Evolutionary conservation across 2,888 invertebrate species (phyloP), one percentile per base, ranked within the genome.

Genomic region (Drepana falcataria): DNA sequence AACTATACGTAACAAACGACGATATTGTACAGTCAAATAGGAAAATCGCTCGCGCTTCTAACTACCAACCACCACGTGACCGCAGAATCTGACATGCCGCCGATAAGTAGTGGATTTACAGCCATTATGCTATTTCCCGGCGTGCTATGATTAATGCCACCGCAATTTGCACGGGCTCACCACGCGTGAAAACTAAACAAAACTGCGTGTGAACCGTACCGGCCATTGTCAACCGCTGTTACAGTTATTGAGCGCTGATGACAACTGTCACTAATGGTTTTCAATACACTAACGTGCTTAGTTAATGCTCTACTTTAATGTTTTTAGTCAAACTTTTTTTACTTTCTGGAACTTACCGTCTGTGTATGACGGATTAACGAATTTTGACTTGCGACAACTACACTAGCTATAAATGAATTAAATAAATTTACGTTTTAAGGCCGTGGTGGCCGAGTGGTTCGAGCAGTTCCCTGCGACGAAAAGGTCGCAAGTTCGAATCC

Each of bases 51-150:
- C 1, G 1, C 53, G 48, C 65, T 52, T 54, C 21, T 60, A 9
- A 48, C 69, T 68, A 58, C 1, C 6, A 33, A 33, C 7, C 48
- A 57, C 52, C 41, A 33, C 48, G 48, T 53, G 76, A 76, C 63
- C 68, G 73, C 73, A 75, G 69, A 73, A 79, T 63, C 71, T 65
- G 72, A 65, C 67, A 66, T 65, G 65, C 65, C 65, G 60, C 65
- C 77, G 81, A 77, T 82, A 83, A 84, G 81, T 80, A 83, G 77
- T 76, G 79, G 79, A 83, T 85, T 85, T 82, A 81, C 77, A 68
- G 70, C 78, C 77, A 81, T 81, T 83, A 79, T 75, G 70, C 72
- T 76, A 75, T 79, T 75, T 74, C 71, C 72, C 71, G 73, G 69
- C 75, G 71, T 73, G 73, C 69, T 74, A 79, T 85, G 85, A 87